Evolutionary conservation across 2,113 vertebrate genomes (phyloP).

Genomic region (Alces alces): DNA sequence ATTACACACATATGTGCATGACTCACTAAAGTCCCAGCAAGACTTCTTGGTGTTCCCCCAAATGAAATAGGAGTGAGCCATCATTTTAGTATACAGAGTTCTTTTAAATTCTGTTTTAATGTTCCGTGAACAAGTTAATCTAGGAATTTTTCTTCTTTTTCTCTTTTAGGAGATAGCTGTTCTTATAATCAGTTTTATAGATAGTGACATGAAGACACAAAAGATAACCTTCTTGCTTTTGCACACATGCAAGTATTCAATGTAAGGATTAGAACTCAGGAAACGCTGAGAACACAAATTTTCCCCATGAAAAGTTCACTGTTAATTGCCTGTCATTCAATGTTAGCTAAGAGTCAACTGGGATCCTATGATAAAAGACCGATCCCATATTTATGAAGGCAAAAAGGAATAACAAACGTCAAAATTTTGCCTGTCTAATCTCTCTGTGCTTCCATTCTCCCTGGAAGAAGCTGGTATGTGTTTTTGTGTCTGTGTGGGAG

Average conservation of each 20-base stretch:
- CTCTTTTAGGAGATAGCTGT: not conserved
- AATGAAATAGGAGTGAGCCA: not conserved
- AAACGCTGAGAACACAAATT: not conserved
- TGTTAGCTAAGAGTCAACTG: not conserved
- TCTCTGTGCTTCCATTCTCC: not conserved
- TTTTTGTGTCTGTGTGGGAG: not conserved
- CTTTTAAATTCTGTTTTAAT: not conserved
- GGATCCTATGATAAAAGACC: not conserved
- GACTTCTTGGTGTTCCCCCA: not conserved
- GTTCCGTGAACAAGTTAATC: not conserved
- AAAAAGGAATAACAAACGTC: not conserved
- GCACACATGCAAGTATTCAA: not conserved
- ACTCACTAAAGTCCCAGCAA: not conserved
- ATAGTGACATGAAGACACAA: not conserved
- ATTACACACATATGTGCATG: not conserved
- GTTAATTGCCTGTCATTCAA: not conserved
- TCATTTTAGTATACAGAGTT: not conserved
- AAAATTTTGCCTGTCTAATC: not conserved
- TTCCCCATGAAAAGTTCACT: not conserved
- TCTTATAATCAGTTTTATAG: not conserved
- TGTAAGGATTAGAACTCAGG: not conserved
- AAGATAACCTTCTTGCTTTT: not conserved
- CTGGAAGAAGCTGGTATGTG: not conserved
- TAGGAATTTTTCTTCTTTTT: not conserved
- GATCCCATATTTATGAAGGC: not conserved